Evolutionary conservation across 2,888 invertebrate genomes (phyloP), one percentile per base, ranked within the genome.

Genomic region (Eugnorisma glareosa): DNA sequence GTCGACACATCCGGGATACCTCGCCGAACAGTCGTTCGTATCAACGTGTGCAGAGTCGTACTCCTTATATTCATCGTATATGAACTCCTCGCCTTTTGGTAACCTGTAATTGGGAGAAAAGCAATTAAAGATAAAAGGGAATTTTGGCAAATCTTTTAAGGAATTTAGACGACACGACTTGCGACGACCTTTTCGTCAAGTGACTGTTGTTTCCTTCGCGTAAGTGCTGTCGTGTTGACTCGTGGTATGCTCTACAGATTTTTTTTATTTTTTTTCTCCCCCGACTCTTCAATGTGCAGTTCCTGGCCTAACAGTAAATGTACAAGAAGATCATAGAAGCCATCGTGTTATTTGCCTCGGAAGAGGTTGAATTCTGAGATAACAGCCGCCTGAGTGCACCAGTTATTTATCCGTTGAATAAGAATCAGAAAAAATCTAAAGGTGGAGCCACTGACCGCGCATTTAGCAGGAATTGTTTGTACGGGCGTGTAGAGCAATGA

Each of bases 1-100:
- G 21, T 92, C 77, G 5, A 92, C 90, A 90, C 97, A 97, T 54
- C 94, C 95, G 0, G 97, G 95, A 83, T 96, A 97, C 59, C 93
- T 86, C n/a, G 85, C 79, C 1, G 91, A 86, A 81, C 97, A 97
- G 85, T 97, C 93, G 11, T 94, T 92, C 1, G 86, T 85, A 3
- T 87, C 81, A 4, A 88, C 86, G 81, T 97, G 96, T 1, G 97
- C 97, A 57, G 88, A 89, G 78, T 97, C 97, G 83, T 97, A 97
- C 31, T 95, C 94, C 63, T 90, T 94, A 85, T 95, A 94, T 11
- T 94, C 92, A 73, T 96, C 95, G 13, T 91, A 89, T 21, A 93
- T 89, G 73, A 94, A 95, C n/a, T 91, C 91, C 18, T 86, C 74
- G 40, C 96, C 96, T 89, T 94, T 94, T 3, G 97, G 97, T 88